phyloP scores from a whole-genome alignment of 2,797 vertebrate species.

The Cynodonichthys magdalenae region DNA sequence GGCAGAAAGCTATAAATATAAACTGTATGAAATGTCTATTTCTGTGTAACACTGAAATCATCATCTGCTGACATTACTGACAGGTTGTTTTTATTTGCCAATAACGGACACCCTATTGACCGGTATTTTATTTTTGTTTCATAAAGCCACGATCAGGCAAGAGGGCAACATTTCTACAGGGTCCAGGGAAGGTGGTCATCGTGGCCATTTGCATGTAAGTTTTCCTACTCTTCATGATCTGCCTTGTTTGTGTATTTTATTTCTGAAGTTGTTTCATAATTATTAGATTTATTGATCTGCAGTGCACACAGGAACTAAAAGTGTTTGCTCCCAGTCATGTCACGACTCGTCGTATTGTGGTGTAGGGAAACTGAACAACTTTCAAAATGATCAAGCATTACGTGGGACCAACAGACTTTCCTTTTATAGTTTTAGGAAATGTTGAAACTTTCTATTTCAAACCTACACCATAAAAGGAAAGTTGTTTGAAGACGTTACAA shows the following conservation, averaged over 20 bases:
- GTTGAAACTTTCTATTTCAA: no score
- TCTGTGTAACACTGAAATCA: neutral
- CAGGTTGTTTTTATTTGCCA: no score
- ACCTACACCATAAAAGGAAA: no score
- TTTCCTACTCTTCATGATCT: neutral
- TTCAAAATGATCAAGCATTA: no score
- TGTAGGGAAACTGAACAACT: no score
- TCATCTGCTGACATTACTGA: neutral
- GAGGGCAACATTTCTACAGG: conserved; percentile 88
- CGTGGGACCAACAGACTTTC: no score
- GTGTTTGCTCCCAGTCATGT: no score
- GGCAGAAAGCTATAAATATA: neutral
- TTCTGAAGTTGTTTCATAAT: conserved; percentile 6
- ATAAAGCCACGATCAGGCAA: conserved; percentile 90
- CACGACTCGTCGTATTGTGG: no score
- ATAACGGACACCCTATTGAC: neutral
- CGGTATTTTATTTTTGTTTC: conserved; percentile 20
- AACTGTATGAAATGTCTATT: neutral
- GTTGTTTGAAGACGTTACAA: neutral
- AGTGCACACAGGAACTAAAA: conserved; percentile 8
- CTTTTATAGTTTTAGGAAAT: no score
- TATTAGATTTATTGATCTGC: conserved; percentile 13
- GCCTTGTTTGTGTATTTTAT: neutral
- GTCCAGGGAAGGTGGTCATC: conserved; percentile 97
- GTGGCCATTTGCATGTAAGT: conserved; percentile 99